A percentile compares a stretch with the other conserved stretches of the same genome.
Conservation (phyloP, 2,888 invertebrate genomes). For the Resseliella maxima region DNA sequence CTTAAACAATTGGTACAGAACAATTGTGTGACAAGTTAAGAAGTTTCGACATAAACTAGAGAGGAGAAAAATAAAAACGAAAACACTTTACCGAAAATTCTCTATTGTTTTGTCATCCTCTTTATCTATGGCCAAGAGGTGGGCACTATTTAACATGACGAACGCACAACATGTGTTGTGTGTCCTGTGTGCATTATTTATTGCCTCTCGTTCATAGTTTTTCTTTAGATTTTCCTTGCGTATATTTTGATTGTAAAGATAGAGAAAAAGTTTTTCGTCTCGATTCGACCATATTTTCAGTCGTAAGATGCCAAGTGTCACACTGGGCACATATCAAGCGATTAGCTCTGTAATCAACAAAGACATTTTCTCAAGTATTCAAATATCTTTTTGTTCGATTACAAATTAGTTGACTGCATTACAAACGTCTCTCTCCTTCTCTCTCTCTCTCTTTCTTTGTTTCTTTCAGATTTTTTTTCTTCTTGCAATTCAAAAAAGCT, state of each 20-base stretch:
- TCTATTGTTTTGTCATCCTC: slow-evolving; percentile 11
- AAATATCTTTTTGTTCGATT: neutral
- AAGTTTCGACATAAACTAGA: slow-evolving; percentile 44
- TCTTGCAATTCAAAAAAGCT: neutral
- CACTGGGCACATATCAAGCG: neutral
- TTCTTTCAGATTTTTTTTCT: neutral
- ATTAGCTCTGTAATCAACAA: neutral
- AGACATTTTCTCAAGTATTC: neutral
- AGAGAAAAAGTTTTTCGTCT: neutral
- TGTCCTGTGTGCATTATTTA: slow-evolving; percentile 48
- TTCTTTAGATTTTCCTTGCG: neutral
- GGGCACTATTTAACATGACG: slow-evolving; percentile 30
- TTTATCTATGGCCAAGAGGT: slow-evolving; percentile 1
- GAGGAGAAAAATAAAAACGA: neutral
- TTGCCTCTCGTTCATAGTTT: slow-evolving; percentile 20
- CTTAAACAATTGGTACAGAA: slow-evolving; percentile 24
- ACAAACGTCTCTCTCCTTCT: too few species aligned
- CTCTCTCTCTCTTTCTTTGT: neutral
- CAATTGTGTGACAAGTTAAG: slow-evolving; percentile 53
- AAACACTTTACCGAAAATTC: slow-evolving; percentile 29
- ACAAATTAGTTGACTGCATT: slow-evolving; percentile 44
- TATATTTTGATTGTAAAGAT: neutral
- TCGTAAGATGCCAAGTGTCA: neutral
- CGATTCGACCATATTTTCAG: neutral
- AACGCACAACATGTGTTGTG: slow-evolving; percentile 48